Conservation (phyloP, 2,888 invertebrate genomes). For the Cremastinae sp. region DNA sequence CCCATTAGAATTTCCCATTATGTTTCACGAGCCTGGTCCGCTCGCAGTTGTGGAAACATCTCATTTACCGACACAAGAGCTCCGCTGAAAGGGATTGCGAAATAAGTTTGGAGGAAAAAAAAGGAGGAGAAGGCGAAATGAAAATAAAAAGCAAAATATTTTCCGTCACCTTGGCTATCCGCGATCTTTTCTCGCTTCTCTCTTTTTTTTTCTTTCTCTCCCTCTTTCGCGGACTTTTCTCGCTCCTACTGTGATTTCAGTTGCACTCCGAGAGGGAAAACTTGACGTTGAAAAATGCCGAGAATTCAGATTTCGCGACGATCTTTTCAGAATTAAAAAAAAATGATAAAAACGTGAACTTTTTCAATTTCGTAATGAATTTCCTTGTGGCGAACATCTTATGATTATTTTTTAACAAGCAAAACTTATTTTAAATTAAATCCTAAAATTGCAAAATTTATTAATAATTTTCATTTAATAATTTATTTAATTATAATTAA, state of each 20-base stretch:
- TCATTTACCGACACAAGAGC: background rate
- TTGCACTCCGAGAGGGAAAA: background rate
- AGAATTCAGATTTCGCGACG: background rate
- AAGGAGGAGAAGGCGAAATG: no score
- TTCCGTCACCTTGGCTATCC: background rate
- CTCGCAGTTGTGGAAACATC: conserved; percentile 1
- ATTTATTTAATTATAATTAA: no score
- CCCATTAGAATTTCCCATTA: conserved; percentile 29
- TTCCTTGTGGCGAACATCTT: no score
- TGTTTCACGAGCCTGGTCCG: background rate
- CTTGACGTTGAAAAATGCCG: background rate
- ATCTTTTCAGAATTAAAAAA: background rate
- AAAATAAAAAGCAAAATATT: conserved; percentile 13
- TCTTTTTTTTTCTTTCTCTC: background rate
- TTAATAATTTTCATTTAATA: no score
- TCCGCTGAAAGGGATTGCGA: conserved; percentile 11
- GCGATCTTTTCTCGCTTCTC: background rate
- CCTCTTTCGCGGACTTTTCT: conserved; percentile 4
- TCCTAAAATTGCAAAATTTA: no score
- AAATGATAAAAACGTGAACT: background rate
- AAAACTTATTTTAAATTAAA: no score
- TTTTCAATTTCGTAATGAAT: no score
- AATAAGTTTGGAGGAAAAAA: background rate
- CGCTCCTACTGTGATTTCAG: conserved; percentile 7
- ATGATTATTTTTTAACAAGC: no score